A percentile compares a stretch with the other conserved stretches of the same genome.
Evolutionary conservation across 2,113 vertebrate genomes (phyloP).

Genomic region (Ceratotherium simum): DNA sequence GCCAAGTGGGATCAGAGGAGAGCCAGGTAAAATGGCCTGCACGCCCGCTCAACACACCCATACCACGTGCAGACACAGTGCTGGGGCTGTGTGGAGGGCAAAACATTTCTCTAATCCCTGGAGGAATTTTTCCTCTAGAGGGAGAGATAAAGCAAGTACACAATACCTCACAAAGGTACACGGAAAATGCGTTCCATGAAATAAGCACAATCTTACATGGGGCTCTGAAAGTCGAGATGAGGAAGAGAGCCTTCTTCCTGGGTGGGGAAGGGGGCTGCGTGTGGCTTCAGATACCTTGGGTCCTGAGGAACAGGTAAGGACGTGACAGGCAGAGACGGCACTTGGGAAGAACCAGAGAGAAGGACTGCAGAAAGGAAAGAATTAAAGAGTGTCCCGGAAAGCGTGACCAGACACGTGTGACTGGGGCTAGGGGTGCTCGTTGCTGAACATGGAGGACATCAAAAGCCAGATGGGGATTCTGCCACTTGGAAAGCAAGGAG

Average conservation of each 20-base stretch:
- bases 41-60: fast-evolving
- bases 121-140: not conserved
- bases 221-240: not conserved
- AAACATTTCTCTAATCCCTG: not conserved
- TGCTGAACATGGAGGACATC: not conserved
- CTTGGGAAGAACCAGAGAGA: not conserved
- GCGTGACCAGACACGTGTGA: fast-evolving
- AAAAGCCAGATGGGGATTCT: not conserved
- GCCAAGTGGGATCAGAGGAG: not conserved
- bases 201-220: fast-evolving
- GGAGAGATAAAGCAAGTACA: not conserved
- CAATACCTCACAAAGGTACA: not conserved
- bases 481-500: not conserved
- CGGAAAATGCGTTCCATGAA: not conserved
- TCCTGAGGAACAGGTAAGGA: not conserved
- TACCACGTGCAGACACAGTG: fast-evolving
- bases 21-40: not conserved
- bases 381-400: not conserved
- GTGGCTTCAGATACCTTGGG: not conserved
- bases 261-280: not conserved
- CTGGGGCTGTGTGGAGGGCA: not conserved
- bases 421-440: fast-evolving
- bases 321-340: fast-evolving
- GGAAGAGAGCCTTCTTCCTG: not conserved
- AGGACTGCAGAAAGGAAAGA: not conserved